Base-by-base conservation (phyloP, 2,888 invertebrate species). In the Notocelia uddmanniana region DNA sequence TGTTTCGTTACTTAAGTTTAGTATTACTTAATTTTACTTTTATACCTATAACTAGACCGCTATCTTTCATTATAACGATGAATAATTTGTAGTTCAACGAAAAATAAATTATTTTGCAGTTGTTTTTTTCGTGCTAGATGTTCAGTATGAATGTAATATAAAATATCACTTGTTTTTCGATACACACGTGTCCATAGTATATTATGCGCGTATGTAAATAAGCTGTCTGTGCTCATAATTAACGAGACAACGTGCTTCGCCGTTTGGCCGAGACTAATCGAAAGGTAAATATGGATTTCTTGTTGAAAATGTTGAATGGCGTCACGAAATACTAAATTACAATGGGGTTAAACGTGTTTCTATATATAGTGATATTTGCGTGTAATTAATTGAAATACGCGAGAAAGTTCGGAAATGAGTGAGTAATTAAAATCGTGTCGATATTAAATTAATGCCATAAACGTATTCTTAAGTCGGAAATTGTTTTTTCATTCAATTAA, bases 171-270 rank as follows among this genome's bases (percentile, higher is more conserved):
- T 41, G 41, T 41, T 13, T 31, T 48, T 26, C 45, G 3, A 13
- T 62, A 26, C 37, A 21, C 10, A n/a, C 3, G 26, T 3, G 21
- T 26, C 54, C 11, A 23, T 21, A 13, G 19, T 34, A 48, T 2
- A 50, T 31, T 50, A 31, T 63, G 63, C 52, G 11, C 21, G 13
- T 68, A 68, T 52, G 59, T 26, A 37, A 68, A 68, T 68, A 41
- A 60, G 3, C 41, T 19, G 54, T 69, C 59, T 69, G 54, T 6
- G 9, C 13, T 60, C 41, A 26, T 41, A 59, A 52, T n/a, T 10
- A 48, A 18, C 18, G 13, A 48, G 18, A 63, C 48, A 18, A 54
- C 15, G 54, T 41, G 21, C 13, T 48, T 6, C 19, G 31, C 11
- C 31, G 68, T 34, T 10, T 67, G 6, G 13, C 57, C 31, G 45